These are phyloP conservation scores for Mesorhabditis spiculigera DNA, from an alignment of 2,888 invertebrate genomes.

Conservation along the genomic window DNA sequence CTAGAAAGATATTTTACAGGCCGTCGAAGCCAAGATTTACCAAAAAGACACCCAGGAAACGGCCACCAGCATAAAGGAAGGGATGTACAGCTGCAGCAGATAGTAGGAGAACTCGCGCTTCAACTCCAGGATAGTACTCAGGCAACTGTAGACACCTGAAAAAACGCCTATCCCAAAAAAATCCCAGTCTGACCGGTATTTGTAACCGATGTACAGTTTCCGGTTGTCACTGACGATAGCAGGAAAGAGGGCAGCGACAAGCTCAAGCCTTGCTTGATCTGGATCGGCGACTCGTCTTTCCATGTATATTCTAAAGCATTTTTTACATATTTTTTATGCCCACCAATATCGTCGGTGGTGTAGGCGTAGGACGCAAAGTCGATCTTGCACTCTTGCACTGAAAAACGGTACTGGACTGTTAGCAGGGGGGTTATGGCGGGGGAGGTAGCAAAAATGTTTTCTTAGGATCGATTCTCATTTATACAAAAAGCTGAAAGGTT, in stretches of 20 bases:
- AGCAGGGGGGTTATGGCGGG: no score
- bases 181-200: conserved; percentile 27
- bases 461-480: no score
- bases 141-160: conserved; percentile 53
- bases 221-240: conserved; percentile 85
- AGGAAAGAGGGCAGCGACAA: conserved; percentile 79
- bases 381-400: conserved; percentile 72
- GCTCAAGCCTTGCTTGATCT: conserved; percentile 72
- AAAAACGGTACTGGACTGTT: conserved; percentile 2
- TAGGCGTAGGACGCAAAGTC: conserved; percentile 96
- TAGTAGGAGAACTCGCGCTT: conserved; percentile 76
- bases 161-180: background rate
- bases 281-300: conserved; percentile 88
- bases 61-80: conserved; percentile 86
- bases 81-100: conserved; percentile 78
- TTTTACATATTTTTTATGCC: background rate
- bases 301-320: conserved; percentile 72
- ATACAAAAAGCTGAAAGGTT: no score
- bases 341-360: conserved; percentile 84
- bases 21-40: conserved; percentile 8
- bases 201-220: conserved; percentile 70
- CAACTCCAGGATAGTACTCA: conserved; percentile 49
- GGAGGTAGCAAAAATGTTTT: no score
- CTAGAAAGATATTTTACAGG: background rate
- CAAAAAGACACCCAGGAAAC: conserved; percentile 48